These are phyloP conservation scores for Drosophila leontia DNA, from an alignment of 1,140 invertebrate species.

Conservation along the genomic window DNA sequence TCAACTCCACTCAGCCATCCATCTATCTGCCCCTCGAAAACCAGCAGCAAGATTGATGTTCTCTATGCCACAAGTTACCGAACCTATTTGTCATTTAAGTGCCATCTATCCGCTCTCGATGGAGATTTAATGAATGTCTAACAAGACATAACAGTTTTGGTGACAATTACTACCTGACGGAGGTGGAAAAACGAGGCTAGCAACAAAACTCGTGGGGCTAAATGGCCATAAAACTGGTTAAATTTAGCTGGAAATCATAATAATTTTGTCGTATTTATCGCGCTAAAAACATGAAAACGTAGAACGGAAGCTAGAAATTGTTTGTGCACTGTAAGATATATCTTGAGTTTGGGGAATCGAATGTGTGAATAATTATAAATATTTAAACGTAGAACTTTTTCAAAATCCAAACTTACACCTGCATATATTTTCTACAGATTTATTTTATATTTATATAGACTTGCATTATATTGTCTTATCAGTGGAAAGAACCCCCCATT, in stretches of 20 bases:
- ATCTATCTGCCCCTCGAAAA: constrained; percentile 6
- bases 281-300: background rate
- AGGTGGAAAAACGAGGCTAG: constrained; percentile 19
- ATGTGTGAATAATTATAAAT: too few relatives aligned
- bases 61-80: constrained; percentile 7
- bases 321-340: constrained; percentile 4
- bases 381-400: too few relatives aligned
- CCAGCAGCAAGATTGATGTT: constrained; percentile 25
- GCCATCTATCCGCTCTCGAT: constrained; percentile 25
- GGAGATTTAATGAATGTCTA: constrained; percentile 38
- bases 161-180: constrained; percentile 3
- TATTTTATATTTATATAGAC: background rate
- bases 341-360: background rate
- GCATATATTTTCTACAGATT: background rate
- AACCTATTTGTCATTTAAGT: constrained; percentile 30
- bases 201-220: background rate
- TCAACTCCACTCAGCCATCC: constrained; percentile 18
- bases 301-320: background rate
- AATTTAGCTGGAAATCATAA: constrained; percentile 30
- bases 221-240: constrained; percentile 29
- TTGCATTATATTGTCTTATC: constrained; percentile 7
- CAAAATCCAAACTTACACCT: too few relatives aligned
- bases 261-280: constrained; percentile 27
- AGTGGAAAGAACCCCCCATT: constrained; percentile 28
- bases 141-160: constrained; percentile 27